These are phyloP conservation scores for Plutella xylostella DNA, from an alignment of 2,888 invertebrate genomes.

Conservation along the genomic window DNA sequence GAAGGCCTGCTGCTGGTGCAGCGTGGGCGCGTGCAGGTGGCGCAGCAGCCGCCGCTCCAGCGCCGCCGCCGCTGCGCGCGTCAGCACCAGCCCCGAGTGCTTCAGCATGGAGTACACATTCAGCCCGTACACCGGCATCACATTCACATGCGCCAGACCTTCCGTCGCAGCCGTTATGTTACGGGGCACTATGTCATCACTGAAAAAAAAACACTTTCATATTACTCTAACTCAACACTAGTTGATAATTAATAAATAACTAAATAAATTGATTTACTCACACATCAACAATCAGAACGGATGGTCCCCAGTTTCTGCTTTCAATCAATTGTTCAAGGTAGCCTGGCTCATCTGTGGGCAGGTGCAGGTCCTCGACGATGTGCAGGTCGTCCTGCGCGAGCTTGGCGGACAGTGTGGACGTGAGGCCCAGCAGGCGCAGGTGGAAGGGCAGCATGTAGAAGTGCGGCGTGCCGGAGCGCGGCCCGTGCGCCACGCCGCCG, in stretches of 20 bases:
- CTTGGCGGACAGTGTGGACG: constrained; percentile 88
- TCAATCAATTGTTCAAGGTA: constrained; percentile 85
- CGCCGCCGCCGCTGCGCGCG: constrained; percentile 83
- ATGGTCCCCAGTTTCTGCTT: constrained; percentile 94
- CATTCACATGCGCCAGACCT: constrained; percentile 82
- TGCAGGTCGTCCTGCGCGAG: constrained; percentile 96
- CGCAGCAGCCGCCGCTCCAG: constrained; percentile 83
- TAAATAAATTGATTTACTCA: constrained; percentile 50
- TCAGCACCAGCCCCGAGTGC: constrained; percentile 92
- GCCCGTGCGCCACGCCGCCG: constrained; percentile 91
- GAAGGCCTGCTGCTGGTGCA: constrained; percentile 55
- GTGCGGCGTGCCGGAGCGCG: constrained; percentile 88
- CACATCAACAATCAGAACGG: constrained; percentile 93
- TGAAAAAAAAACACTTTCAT: constrained; percentile 51
- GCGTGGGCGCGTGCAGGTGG: constrained; percentile 74
- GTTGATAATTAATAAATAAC: background rate
- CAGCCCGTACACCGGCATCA: constrained; percentile 96
- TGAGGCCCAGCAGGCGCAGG: constrained; percentile 82
- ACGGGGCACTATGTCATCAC: constrained; percentile 86
- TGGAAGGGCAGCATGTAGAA: constrained; percentile 94
- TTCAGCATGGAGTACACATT: constrained; percentile 98
- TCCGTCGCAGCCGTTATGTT: constrained; percentile 90
- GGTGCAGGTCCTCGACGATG: constrained; percentile 85
- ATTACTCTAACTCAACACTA: too few species aligned
- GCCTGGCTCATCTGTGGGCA: constrained; percentile 84